Evolutionary conservation across 2,113 vertebrate species (phyloP).

Genomic region (Triplophysa dalaica): DNA sequence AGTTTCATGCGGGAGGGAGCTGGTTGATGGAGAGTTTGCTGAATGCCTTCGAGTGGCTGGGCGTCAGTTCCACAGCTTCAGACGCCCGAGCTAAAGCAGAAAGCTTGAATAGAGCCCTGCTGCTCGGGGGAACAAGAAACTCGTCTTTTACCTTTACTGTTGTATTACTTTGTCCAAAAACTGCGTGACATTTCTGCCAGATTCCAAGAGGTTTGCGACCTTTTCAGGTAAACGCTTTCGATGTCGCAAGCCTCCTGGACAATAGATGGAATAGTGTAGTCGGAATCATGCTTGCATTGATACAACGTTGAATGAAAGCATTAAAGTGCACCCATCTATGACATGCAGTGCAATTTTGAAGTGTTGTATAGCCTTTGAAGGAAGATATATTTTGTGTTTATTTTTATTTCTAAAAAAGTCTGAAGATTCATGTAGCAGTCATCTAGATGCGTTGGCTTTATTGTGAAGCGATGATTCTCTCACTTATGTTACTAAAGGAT

Average conservation of each 20-base stretch:
- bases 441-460: slow-evolving; percentile 3
- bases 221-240: slow-evolving; percentile 8
- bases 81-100: slow-evolving; percentile 11
- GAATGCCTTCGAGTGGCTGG: slow-evolving; percentile 13
- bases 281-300: background rate
- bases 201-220: background rate
- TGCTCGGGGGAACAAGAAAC: slow-evolving; percentile 13
- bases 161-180: slow-evolving; percentile 7
- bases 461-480: background rate
- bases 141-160: background rate
- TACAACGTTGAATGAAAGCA: background rate
- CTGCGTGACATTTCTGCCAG: background rate
- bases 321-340: no score
- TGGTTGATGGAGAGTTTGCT: background rate
- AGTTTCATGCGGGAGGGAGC: background rate
- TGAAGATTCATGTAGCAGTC: background rate
- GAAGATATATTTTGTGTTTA: no score
- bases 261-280: background rate
- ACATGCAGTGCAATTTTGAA: background rate
- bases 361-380: background rate
- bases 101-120: slow-evolving; percentile 12
- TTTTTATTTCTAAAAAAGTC: no score
- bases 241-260: background rate
- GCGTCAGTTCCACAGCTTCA: slow-evolving; percentile 8
- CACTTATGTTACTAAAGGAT: no score